Percentiles rank a stretch among this genome's conserved stretches.
Evolutionary conservation across 2,797 vertebrate species (phyloP).

Genomic region (Rhyacichthys aspro): DNA sequence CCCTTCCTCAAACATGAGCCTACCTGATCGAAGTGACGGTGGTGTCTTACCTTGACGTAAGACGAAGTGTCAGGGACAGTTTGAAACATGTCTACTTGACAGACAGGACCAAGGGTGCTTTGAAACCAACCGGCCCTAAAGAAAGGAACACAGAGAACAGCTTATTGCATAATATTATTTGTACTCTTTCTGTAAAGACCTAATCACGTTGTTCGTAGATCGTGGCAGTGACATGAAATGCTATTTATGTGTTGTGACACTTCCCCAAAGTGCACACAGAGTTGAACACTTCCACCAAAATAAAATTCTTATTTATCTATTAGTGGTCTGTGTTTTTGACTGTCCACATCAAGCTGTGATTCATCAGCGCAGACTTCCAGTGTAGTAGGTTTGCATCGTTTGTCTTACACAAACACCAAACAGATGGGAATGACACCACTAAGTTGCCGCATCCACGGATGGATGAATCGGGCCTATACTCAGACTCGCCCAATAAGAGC

Average conservation of each 20-base stretch:
- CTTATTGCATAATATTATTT: neutral
- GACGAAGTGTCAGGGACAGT: slow-evolving; percentile 96
- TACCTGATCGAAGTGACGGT: slow-evolving; percentile 86
- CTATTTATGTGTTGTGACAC: neutral
- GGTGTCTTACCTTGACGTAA: slow-evolving; percentile 98
- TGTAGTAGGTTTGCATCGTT: slow-evolving; percentile 29
- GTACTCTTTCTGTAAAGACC: too few species aligned
- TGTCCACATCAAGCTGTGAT: slow-evolving; percentile 32
- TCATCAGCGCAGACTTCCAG: slow-evolving; percentile 24
- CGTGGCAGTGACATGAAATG: too few species aligned
- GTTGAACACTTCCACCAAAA: slow-evolving; percentile 61
- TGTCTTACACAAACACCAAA: slow-evolving; percentile 30
- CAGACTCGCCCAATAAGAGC: slow-evolving; percentile 49
- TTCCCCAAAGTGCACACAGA: slow-evolving; percentile 17
- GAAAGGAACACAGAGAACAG: neutral
- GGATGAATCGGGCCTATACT: slow-evolving; percentile 47
- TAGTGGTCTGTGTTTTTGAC: slow-evolving; percentile 12
- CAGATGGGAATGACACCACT: slow-evolving; percentile 42
- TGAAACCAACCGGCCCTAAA: slow-evolving; percentile 63
- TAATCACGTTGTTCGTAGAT: too few species aligned
- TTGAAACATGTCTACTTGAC: slow-evolving; percentile 91
- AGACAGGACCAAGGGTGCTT: slow-evolving; percentile 60
- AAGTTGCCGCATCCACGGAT: slow-evolving; percentile 26
- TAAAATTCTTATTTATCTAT: slow-evolving; percentile 55
- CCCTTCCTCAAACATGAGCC: slow-evolving; percentile 49